Evolutionary conservation across 2,888 invertebrate genomes (phyloP).

Genomic region (Gymnosoma rotundatum): DNA sequence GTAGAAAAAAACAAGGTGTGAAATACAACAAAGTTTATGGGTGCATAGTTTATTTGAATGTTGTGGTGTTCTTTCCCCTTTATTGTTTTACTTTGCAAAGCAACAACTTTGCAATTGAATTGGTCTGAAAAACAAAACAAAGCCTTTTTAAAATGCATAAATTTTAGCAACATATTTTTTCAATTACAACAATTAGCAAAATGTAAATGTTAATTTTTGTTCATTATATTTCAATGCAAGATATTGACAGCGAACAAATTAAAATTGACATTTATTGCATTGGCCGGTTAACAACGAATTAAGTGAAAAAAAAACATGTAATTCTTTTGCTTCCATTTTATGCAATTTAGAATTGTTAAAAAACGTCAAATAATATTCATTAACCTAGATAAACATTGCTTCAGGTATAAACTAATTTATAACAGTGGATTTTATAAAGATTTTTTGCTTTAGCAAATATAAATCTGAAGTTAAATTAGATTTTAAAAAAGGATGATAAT

Average conservation of each 20-base stretch:
- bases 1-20: slow-evolving; percentile 33
- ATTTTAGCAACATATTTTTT: slow-evolving; percentile 2
- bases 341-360: no score
- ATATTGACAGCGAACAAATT: slow-evolving; percentile 49
- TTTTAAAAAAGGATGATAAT: no score
- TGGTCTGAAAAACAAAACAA: slow-evolving; percentile 10
- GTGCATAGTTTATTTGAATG: slow-evolving; percentile 40
- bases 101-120: neutral
- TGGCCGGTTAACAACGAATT: slow-evolving; percentile 14
- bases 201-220: slow-evolving; percentile 35
- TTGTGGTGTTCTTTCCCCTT: slow-evolving; percentile 1
- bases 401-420: no score
- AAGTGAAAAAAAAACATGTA: neutral
- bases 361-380: no score
- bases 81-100: neutral
- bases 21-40: slow-evolving; percentile 28
- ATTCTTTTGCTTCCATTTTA: no score
- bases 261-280: slow-evolving; percentile 37
- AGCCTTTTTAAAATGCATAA: neutral
- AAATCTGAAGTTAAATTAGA: no score
- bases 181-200: slow-evolving; percentile 44
- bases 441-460: no score
- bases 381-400: no score
- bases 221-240: slow-evolving; percentile 30
- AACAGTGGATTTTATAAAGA: no score